Base-by-base conservation (phyloP, 2,888 invertebrate species). In the Reticulitermes lucifugus region DNA sequence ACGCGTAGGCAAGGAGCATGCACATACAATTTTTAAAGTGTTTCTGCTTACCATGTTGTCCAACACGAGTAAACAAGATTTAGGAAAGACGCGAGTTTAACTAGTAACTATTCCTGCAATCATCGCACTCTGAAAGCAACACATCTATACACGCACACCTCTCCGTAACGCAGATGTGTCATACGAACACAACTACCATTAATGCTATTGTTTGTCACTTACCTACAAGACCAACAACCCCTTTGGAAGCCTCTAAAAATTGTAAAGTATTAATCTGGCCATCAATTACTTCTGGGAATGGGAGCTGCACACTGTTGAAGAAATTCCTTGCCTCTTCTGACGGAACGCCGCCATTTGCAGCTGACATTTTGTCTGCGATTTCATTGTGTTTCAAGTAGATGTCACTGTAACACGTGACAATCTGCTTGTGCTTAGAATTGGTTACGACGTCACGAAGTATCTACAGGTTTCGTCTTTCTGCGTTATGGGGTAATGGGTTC, bases 221-320 rank as follows among this genome's bases (percentile, higher is more conserved):
- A 95, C 96, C 95, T 88, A 95, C 92, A 88, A 95, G 89, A 86
- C 89, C 89, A n/a, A 95, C 93, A 88, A 95, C 91, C 89, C 93
- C 93, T 87, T 91, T 91, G 70, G 94, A 91, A 79, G 95, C 94
- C 87, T 92, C 91, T 85, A 96, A 90, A 91, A 95, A 96, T 87
- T 92, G 89, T 86, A 90, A 90, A 22, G 94, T 92, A 88, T 93
- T 92, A 88, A 96, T 93, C 91, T 92, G 93, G 77, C 93, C 93
- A 88, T 92, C 89, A 73, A 92, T 89, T 86, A 93, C 89, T 55
- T 92, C 89, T 46, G 93, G 93, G 90, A 95, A 96, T 43, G 88
- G 88, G 79, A 87, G 87, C 83, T 88, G 88, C 35, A 87, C 46
- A 59, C 88, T 87, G 29, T 87, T 88, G 83, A 89, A 89, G 85